These are phyloP conservation scores for Chaetorhynchus papuensis DNA, from an alignment of 2,113 vertebrate genomes.

Conservation along the genomic window DNA sequence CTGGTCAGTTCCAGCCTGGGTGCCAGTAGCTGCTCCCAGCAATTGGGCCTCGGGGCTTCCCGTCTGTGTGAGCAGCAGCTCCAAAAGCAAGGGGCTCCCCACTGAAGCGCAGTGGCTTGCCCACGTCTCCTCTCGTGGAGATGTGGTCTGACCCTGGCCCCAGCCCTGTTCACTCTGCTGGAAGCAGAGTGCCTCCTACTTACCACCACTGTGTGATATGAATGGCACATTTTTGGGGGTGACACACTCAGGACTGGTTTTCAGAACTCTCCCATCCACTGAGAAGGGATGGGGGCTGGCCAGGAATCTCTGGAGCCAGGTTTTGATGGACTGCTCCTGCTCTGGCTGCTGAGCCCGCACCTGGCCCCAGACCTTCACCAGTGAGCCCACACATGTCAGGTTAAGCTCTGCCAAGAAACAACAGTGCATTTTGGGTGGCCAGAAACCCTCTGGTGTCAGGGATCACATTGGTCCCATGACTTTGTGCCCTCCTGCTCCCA, in stretches of 20 bases:
- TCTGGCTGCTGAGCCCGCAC: not conserved
- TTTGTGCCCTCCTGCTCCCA: not conserved
- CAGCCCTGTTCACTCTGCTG: rapidly evolving
- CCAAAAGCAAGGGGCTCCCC: not conserved
- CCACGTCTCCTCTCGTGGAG: not conserved
- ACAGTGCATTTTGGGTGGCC: rapidly evolving
- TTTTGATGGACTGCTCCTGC: not conserved
- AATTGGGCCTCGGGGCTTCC: not conserved
- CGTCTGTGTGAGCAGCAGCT: not conserved
- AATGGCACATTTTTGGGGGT: rapidly evolving
- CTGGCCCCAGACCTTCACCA: constrained; percentile 4
- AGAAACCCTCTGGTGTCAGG: not conserved
- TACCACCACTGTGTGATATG: not conserved
- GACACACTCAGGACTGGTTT: not conserved
- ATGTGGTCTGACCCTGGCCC: not conserved
- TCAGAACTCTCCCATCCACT: not conserved
- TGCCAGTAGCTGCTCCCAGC: not conserved
- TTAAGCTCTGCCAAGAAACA: constrained; percentile 7
- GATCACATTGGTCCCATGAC: not conserved
- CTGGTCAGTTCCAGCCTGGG: not conserved
- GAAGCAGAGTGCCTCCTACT: not conserved
- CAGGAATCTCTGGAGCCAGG: not conserved
- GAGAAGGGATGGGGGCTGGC: not conserved
- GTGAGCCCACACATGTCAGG: not conserved
- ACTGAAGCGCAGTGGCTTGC: not conserved